Conservation (phyloP, 2,888 invertebrate species). For the Acronicta psi region DNA sequence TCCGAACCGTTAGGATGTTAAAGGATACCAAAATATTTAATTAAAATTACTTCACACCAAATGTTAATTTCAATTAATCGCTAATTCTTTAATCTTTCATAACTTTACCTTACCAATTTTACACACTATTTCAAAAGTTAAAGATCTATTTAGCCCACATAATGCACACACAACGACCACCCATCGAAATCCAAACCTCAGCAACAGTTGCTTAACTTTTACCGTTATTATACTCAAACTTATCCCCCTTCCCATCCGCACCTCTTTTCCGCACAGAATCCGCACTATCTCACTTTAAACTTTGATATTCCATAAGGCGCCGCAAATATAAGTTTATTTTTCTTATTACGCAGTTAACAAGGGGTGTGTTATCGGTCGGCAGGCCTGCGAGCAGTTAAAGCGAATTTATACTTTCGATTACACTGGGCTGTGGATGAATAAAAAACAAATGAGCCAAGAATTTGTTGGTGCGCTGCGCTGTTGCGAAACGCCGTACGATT, state of each 20-base stretch:
- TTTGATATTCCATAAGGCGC: slow-evolving; percentile 81
- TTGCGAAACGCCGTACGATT: slow-evolving; percentile 55
- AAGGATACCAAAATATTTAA: too few relatives aligned
- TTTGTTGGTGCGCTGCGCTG: slow-evolving; percentile 83
- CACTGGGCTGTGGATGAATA: slow-evolving; percentile 82
- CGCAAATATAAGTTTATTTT: slow-evolving; percentile 84
- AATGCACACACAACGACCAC: neutral
- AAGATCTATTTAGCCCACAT: too few relatives aligned
- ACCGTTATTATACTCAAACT: slow-evolving; percentile 1
- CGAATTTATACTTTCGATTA: slow-evolving; percentile 89
- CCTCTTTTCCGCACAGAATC: slow-evolving; percentile 17
- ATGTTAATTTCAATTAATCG: too few relatives aligned
- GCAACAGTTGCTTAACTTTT: neutral
- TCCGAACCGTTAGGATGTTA: too few relatives aligned
- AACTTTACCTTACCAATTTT: too few relatives aligned
- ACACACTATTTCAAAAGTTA: too few relatives aligned
- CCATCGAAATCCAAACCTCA: slow-evolving; percentile 17
- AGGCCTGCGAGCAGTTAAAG: slow-evolving; percentile 80
- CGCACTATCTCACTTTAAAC: slow-evolving; percentile 65
- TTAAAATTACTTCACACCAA: too few relatives aligned
- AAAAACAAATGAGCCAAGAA: slow-evolving; percentile 88
- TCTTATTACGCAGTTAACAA: slow-evolving; percentile 85
- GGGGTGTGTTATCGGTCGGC: slow-evolving; percentile 80
- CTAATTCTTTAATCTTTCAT: too few relatives aligned
- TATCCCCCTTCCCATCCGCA: neutral